Evolutionary conservation across 1,140 invertebrate species (phyloP).

Genomic region (Drosophila nikananu): DNA sequence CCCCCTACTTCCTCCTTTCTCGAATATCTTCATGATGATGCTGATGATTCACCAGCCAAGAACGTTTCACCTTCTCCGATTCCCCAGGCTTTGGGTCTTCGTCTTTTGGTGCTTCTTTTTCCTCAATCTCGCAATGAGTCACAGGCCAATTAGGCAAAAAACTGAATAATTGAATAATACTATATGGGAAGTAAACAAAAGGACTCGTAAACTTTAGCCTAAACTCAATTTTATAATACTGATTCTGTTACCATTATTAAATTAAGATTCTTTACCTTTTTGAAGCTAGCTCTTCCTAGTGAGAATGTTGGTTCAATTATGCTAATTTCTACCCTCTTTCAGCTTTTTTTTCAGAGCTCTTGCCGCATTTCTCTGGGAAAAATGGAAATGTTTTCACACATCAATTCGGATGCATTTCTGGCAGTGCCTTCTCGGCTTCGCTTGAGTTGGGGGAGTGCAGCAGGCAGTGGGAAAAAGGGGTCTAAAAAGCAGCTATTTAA

Average conservation of each 20-base stretch:
- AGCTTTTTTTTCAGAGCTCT: conserved; percentile 20
- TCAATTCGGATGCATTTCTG: conserved; percentile 73
- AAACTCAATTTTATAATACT: background rate
- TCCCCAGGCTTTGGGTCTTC: conserved; percentile 5
- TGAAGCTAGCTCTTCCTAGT: conserved; percentile 8
- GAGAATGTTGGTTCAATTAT: conserved; percentile 56
- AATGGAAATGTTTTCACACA: conserved; percentile 76
- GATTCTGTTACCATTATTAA: no score
- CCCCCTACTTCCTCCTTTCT: conserved; percentile 1
- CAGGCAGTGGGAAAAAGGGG: conserved; percentile 6
- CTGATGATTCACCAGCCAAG: conserved; percentile 31
- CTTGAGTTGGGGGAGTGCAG: conserved; percentile 5
- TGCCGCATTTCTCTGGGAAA: conserved; percentile 51
- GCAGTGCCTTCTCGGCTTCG: conserved; percentile 11
- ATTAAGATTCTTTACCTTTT: no score
- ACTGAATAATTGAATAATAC: conserved; percentile 2
- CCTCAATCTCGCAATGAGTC: conserved; percentile 11
- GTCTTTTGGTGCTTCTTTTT: background rate
- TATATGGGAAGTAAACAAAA: background rate
- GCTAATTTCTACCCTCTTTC: conserved; percentile 53
- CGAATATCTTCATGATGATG: background rate
- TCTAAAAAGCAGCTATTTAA: conserved; percentile 49
- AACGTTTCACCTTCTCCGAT: conserved; percentile 29
- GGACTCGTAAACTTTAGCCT: background rate
- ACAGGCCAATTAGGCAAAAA: conserved; percentile 13